Conservation (phyloP, 2,113 vertebrate genomes). For the Aldabrachelys gigantea region DNA sequence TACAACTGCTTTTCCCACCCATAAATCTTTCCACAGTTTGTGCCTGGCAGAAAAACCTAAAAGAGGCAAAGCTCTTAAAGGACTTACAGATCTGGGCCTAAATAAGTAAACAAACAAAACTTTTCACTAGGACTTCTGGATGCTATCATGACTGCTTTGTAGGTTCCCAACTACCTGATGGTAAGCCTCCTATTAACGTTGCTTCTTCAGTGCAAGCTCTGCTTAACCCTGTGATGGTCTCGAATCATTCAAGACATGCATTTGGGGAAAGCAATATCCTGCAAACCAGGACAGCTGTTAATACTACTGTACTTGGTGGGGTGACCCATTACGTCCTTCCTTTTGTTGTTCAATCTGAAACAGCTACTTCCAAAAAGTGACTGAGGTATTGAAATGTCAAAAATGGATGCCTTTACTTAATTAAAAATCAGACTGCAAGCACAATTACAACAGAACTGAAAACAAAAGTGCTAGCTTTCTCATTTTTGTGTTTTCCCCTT, state of each 20-base stretch:
- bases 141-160: background rate
- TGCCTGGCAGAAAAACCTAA: background rate
- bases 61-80: background rate
- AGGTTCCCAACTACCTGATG: conserved; percentile 5
- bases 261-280: background rate
- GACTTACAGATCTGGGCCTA: background rate
- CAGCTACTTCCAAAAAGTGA: background rate
- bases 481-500: background rate
- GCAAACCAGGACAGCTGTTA: background rate
- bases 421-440: background rate
- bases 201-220: conserved; percentile 1
- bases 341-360: background rate
- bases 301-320: background rate
- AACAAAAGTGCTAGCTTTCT: background rate
- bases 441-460: background rate
- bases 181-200: background rate
- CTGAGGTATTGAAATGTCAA: background rate
- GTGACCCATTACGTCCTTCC: background rate
- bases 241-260: background rate
- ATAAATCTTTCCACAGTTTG: background rate
- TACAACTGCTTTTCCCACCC: background rate
- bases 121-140: background rate
- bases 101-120: background rate
- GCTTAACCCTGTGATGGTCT: background rate
- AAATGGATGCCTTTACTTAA: background rate